Evolutionary conservation across 2,888 invertebrate species (phyloP), one percentile per base, ranked within the genome.

Genomic region (Lasioglossum leucozonium): DNA sequence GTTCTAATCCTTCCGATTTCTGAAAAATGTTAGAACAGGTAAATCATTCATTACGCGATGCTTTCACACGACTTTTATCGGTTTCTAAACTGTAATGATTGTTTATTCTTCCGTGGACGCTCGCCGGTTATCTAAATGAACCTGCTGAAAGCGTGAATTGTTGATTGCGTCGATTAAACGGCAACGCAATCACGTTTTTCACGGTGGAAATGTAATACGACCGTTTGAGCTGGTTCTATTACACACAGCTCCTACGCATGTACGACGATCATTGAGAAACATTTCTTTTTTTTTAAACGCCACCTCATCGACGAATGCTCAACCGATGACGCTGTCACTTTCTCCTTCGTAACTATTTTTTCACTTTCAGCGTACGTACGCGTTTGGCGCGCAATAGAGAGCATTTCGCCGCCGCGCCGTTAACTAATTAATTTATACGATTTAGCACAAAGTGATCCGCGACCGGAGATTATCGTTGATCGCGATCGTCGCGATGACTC

Each of bases 331-430:
- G 82, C n/a, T 55, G 83, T 74, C 72, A 82, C 87, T 89, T 84
- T 80, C 82, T 80, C 89, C 84, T 85, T 77, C 77, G 83, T 75
- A 65, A 71, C 86, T 87, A 88, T 90, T 86, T n/a, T 77, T 16
- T 67, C 72, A 44, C 79, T 77, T 30, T 75, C 71, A 78, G 76
- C 72, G 77, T 77, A 79, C 72, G 65, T 72, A 81, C 69, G 47
- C 71, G 71, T 18, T 42, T 22, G 55, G 13, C 40, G 67, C 67
- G 37, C 47, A 16, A 47, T 69, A 51, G 30, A 77, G 71, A 78
- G 78, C 65, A 84, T 84, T 72, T 69, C 77, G 40, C 51, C 77
- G 30, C 55, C 37, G 37, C 77, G 30, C 55, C 37, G 37, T 44
- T 82, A 37, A 71, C 51, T 26, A 42, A n/a, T 65, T 77, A 72